Percentiles rank a stretch among this genome's conserved stretches.
Conservation (phyloP, 2,113 vertebrate genomes). For the Nannobrachium achirus region DNA sequence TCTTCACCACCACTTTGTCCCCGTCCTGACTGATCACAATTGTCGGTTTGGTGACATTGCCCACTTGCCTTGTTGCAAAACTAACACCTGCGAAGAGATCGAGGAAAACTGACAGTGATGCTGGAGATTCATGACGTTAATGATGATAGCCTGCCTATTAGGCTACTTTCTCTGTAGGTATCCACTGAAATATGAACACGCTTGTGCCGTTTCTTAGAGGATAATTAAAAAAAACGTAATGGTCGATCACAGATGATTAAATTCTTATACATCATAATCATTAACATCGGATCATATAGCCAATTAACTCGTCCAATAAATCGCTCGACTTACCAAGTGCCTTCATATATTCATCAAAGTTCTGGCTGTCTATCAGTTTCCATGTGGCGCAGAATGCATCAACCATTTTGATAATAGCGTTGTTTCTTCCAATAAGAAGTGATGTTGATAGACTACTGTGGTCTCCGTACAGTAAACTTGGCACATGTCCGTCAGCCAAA, state of each 20-base stretch:
- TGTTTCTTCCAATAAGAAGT: constrained; percentile 4
- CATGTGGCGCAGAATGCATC: constrained; percentile 95
- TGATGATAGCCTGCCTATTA: too few species aligned
- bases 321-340: constrained; percentile 83
- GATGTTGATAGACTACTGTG: background rate
- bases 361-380: constrained; percentile 94
- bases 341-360: constrained; percentile 99
- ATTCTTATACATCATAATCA: background rate
- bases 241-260: background rate
- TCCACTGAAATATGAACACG: background rate
- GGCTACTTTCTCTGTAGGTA: too few species aligned
- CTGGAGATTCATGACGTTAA: too few species aligned
- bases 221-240: background rate
- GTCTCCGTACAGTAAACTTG: constrained; percentile 5
- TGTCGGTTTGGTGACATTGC: constrained; percentile 94
- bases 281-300: background rate
- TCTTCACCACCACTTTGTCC: constrained; percentile 89
- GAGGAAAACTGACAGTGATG: background rate
- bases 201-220: background rate
- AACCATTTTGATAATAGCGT: constrained; percentile 81
- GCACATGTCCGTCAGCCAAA: constrained; percentile 16
- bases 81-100: constrained; percentile 83
- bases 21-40: constrained; percentile 90
- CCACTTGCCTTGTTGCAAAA: constrained; percentile 93
- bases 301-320: background rate